These are phyloP conservation scores for Sinocyclocheilus anophthalmus DNA, from an alignment of 2,113 vertebrate species.

Conservation along the genomic window DNA sequence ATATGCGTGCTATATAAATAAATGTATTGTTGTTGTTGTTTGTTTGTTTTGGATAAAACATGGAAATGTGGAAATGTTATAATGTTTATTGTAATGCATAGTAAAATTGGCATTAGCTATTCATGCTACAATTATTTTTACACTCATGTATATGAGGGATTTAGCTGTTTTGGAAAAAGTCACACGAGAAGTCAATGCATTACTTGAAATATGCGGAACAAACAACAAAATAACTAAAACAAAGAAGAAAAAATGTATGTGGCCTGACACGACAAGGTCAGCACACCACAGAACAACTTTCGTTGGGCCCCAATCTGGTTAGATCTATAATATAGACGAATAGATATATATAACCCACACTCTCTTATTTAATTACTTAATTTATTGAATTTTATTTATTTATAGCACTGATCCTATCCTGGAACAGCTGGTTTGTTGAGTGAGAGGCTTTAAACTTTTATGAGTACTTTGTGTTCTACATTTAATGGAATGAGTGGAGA, in stretches of 20 bases:
- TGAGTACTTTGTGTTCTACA: slow-evolving; percentile 8
- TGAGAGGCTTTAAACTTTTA: not conserved
- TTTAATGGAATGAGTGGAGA: slow-evolving; percentile 1
- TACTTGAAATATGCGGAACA: not conserved
- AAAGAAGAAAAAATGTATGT: not conserved
- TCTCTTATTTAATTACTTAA: not conserved
- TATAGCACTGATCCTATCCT: not conserved
- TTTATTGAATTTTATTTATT: not conserved
- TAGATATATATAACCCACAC: not conserved
- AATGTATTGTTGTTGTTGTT: too few relatives aligned
- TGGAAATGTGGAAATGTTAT: not conserved
- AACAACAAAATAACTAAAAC: not conserved
- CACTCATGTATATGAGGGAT: not conserved
- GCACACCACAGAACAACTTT: not conserved
- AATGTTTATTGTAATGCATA: not conserved
- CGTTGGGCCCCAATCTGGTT: too few relatives aligned
- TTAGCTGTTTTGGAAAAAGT: not conserved
- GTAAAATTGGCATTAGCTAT: not conserved
- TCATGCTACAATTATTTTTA: not conserved
- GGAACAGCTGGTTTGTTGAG: not conserved
- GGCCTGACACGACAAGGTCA: not conserved
- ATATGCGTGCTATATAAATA: too few relatives aligned
- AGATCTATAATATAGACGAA: too few relatives aligned
- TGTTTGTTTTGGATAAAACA: too few relatives aligned
- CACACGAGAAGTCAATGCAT: not conserved